Evolutionary conservation across 2,113 vertebrate species (phyloP).

Genomic region (Caranx ignobilis): DNA sequence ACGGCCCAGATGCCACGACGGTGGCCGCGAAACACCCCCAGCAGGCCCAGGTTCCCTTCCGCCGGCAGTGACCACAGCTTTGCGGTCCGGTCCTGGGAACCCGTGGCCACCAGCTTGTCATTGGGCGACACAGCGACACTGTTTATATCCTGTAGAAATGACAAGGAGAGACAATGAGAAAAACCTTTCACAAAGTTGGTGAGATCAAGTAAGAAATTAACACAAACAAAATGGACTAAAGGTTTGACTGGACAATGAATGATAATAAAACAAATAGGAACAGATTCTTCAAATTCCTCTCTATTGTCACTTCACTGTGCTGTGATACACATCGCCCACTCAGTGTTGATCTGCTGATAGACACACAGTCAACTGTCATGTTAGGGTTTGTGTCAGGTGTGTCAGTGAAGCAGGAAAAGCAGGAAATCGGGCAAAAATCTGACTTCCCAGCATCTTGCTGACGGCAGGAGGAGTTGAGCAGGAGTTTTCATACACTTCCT

Average conservation of each 20-base stretch:
- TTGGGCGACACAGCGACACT: constrained; percentile 93
- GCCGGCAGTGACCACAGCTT: constrained; percentile 90
- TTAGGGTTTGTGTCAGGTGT: no score
- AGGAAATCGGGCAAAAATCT: neutral
- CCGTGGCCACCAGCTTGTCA: constrained; percentile 93
- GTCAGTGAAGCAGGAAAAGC: neutral
- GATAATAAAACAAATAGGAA: neutral
- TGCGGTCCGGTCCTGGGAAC: constrained; percentile 94
- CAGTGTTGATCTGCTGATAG: neutral
- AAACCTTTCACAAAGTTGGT: neutral
- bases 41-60: constrained; percentile 77
- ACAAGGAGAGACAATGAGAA: neutral
- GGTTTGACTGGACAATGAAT: neutral
- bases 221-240: neutral
- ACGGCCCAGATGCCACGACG: constrained; percentile 93
- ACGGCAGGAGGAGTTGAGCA: no score
- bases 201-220: neutral
- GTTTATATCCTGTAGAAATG: constrained; percentile 90
- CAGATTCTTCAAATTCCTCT: neutral
- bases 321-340: neutral
- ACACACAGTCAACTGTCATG: neutral
- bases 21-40: constrained; percentile 93
- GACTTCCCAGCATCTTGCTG: neutral
- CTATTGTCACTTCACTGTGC: neutral
- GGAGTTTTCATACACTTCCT: constrained; percentile 26